phyloP scores from a whole-genome alignment of 2,797 vertebrate genomes.

The Falco novaeseelandiae region DNA sequence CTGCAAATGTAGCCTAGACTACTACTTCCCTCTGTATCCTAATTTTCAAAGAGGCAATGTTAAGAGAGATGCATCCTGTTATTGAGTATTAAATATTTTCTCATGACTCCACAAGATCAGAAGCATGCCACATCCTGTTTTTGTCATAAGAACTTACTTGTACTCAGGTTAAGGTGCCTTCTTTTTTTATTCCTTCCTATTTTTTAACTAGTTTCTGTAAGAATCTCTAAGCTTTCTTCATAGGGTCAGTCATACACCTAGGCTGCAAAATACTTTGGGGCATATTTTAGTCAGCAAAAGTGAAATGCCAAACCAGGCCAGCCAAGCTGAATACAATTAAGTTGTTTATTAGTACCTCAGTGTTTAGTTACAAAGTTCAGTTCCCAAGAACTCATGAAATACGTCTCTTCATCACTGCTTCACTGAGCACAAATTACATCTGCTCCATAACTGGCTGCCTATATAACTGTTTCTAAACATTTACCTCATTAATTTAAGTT shows the following conservation, averaged over 20 bases:
- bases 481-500: background rate
- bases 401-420: background rate
- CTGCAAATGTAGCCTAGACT: background rate
- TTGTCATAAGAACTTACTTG: background rate
- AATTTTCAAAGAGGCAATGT: background rate
- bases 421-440: background rate
- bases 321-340: background rate
- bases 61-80: background rate
- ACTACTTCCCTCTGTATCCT: background rate
- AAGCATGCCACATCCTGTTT: background rate
- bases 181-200: background rate
- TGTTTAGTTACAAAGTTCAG: background rate
- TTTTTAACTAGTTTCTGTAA: background rate
- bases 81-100: background rate
- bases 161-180: background rate
- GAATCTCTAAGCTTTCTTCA: background rate
- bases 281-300: background rate
- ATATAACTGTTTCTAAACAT: background rate
- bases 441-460: background rate
- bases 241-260: background rate
- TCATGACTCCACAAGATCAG: background rate
- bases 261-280: background rate
- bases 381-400: fast-evolving
- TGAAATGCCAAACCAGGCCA: background rate
- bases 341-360: background rate